Base-by-base conservation (phyloP, 1,140 invertebrate genomes). In the Drosophila sulfurigaster region DNA sequence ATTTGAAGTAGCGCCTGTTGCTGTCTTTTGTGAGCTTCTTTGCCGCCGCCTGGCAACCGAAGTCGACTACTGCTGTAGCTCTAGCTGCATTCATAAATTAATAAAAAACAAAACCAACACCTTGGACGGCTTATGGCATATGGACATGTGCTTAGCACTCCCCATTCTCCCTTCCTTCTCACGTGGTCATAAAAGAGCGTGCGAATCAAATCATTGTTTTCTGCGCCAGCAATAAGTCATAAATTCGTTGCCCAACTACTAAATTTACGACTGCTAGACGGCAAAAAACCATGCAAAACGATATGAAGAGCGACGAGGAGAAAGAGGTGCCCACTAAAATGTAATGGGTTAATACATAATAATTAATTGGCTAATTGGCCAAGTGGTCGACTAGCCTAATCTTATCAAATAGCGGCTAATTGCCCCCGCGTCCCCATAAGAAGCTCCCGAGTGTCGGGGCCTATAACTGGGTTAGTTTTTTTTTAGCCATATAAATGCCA, bases 331-430 rank as follows among this genome's bases (percentile, higher is more conserved):
- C 16, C n/a, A 20, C 13, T 11, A 49, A 20, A 49, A 35, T 67
- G 64, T 30, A 68, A 54, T 49, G 58, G 25, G 8, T 5, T 28
- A 64, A 67, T 75, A 58, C 72, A 48, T 57, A 63, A 16, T 60
- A 57, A 58, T 70, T 57, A 75, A 67, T 73, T 73, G 63, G 38
- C 8, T 67, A 67, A 70, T 75, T 75, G 51, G n/a, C 15, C 45
- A 57, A 68, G 59, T 63, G 35, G 16, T 11, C n/a, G 28, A 13
- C 25, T 15, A 43, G 7, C 13, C 10, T 68, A 69, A 70, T 75
- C 72, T 75, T 70, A 75, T 75, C 72, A 58, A 43, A 10, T 11
- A 10, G 13, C 41, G 16, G 7, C 49, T 51, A 54, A 63, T 49
- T 52, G 59, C 7, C 43, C 43, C 13, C 10, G 15, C 10, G 6